These are phyloP conservation scores for Pristionchus mayeri DNA, from an alignment of 2,888 invertebrate genomes.

Conservation along the genomic window DNA sequence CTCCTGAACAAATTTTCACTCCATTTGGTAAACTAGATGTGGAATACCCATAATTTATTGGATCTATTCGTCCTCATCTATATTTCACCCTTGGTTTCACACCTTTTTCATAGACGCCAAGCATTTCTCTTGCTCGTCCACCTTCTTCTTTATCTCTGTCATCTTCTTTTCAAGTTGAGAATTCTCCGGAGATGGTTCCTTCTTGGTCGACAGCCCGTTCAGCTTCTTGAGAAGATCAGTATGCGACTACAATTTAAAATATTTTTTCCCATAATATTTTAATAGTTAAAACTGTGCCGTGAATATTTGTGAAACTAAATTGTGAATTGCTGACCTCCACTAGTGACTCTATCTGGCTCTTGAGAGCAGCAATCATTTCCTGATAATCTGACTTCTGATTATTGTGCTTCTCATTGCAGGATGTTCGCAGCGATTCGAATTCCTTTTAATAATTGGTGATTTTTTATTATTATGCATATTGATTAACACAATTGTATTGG, in stretches of 20 bases:
- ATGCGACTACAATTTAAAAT: background rate
- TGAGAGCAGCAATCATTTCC: background rate
- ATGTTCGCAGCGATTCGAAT: background rate
- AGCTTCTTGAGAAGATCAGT: background rate
- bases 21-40: background rate
- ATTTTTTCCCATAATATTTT: background rate
- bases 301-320: too few species aligned
- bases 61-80: too few species aligned
- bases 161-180: slow-evolving; percentile 5
- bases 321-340: background rate
- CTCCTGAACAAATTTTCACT: background rate
- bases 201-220: too few species aligned
- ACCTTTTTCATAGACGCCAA: slow-evolving; percentile 5
- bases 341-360: background rate
- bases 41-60: too few species aligned
- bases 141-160: background rate
- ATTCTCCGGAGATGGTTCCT: background rate
- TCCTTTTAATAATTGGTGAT: too few species aligned
- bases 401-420: background rate
- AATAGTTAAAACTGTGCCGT: background rate
- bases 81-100: background rate
- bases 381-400: background rate
- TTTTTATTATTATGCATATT: too few species aligned
- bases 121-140: slow-evolving; percentile 7
- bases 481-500: too few species aligned